phyloP scores from a whole-genome alignment of 2,888 invertebrate genomes.

The Malthinus flaveolus region DNA sequence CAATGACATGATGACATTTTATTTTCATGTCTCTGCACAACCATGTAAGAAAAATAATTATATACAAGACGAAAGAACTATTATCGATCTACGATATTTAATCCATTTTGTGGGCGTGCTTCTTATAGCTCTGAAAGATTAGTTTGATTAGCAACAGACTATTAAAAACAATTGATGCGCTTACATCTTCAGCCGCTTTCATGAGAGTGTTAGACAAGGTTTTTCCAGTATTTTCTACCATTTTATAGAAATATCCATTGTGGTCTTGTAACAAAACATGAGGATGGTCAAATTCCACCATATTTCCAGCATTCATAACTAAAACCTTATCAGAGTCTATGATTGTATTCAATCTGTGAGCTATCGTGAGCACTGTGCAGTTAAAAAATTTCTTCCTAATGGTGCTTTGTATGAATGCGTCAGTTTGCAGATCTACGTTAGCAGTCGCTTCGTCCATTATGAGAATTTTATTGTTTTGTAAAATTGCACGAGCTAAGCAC shows the following conservation, averaged over 20 bases:
- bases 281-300: slow-evolving; percentile 80
- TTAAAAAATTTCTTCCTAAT: slow-evolving; percentile 73
- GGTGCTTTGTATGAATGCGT: slow-evolving; percentile 75
- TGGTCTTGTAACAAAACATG: slow-evolving; percentile 65
- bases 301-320: slow-evolving; percentile 78
- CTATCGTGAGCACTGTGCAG: slow-evolving; percentile 81
- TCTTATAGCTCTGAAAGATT: background rate
- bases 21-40: too few relatives aligned
- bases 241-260: slow-evolving; percentile 64
- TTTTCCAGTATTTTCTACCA: slow-evolving; percentile 71
- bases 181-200: slow-evolving; percentile 38
- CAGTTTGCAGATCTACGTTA: slow-evolving; percentile 79
- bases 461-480: slow-evolving; percentile 76
- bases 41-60: too few relatives aligned
- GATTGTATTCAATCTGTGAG: slow-evolving; percentile 79
- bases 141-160: background rate
- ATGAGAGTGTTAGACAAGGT: slow-evolving; percentile 44
- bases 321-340: slow-evolving; percentile 55
- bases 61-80: too few relatives aligned
- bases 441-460: slow-evolving; percentile 91
- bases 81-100: background rate
- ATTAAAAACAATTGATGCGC: background rate
- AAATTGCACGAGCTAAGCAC: slow-evolving; percentile 83
- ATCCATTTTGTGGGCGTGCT: background rate
- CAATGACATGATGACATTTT: too few relatives aligned